phyloP scores from a whole-genome alignment of 2,797 vertebrate genomes.

The Momotus momota region DNA sequence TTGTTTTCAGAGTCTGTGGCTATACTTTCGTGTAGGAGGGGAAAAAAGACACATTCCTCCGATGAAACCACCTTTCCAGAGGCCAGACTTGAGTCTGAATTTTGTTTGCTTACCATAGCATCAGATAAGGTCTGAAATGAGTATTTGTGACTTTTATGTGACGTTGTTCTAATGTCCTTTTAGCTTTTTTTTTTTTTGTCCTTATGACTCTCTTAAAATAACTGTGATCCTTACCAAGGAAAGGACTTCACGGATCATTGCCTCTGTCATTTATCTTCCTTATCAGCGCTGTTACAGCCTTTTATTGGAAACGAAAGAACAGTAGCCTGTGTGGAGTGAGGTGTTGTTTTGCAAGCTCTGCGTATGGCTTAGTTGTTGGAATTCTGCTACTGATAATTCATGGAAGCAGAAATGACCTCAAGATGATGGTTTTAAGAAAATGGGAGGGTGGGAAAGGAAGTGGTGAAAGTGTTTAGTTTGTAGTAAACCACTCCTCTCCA shows the following conservation, averaged over 20 bases:
- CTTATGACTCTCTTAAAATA: background rate
- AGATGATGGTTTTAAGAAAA: background rate
- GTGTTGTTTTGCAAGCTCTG: background rate
- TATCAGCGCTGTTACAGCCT: background rate
- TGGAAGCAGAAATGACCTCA: background rate
- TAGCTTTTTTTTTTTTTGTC: background rate
- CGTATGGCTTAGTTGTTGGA: background rate
- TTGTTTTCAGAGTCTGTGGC: background rate
- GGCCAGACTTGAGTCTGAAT: background rate
- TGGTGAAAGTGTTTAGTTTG: background rate
- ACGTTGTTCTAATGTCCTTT: background rate
- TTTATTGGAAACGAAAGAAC: background rate
- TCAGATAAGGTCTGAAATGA: background rate
- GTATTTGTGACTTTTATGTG: background rate
- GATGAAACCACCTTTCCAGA: background rate
- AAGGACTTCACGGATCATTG: background rate
- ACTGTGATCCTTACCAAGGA: rapidly evolving
- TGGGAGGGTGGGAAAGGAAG: background rate
- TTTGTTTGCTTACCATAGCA: background rate
- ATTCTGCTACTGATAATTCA: background rate
- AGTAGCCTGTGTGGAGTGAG: background rate
- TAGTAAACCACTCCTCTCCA: background rate
- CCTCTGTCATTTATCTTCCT: background rate
- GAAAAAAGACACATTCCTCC: background rate
- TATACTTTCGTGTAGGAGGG: background rate